Evolutionary conservation across 2,113 vertebrate species (phyloP).

Genomic region (Apeltes quadracus): DNA sequence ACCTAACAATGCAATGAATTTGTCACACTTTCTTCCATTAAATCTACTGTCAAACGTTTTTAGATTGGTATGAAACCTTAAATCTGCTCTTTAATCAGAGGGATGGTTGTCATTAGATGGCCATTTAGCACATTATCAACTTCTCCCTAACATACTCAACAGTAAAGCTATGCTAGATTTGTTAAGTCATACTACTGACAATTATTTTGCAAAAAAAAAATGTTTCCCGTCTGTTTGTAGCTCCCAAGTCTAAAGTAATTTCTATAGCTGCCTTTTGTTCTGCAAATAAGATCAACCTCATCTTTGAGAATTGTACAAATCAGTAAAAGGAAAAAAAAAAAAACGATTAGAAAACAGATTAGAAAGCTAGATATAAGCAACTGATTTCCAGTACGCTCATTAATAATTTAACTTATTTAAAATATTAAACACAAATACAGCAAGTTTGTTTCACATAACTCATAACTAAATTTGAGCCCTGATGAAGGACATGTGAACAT

Average conservation of each 20-base stretch:
- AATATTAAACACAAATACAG: not conserved
- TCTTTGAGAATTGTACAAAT: conserved; percentile 11
- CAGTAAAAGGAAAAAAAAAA: too few relatives aligned
- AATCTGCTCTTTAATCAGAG: conserved; percentile 1
- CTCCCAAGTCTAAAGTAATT: not conserved
- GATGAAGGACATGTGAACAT: not conserved
- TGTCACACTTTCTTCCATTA: not conserved
- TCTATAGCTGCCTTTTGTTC: not conserved
- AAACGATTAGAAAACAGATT: not conserved
- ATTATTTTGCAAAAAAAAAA: not conserved
- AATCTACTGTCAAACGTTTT: not conserved
- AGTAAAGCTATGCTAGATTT: not conserved
- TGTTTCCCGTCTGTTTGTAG: not conserved
- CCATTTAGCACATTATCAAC: not conserved
- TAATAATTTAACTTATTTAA: conserved; percentile 15
- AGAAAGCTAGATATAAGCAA: conserved; percentile 16
- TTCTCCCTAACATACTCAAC: not conserved
- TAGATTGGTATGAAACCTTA: conserved; percentile 1
- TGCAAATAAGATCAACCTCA: not conserved
- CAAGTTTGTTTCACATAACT: too few relatives aligned
- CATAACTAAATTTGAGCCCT: conserved; percentile 3
- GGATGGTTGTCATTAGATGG: not conserved
- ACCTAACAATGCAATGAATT: conserved; percentile 2
- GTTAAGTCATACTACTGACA: conserved; percentile 4
- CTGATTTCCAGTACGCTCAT: not conserved